These are phyloP conservation scores for Arenaria interpres DNA, from an alignment of 2,113 vertebrate species.

Conservation along the genomic window DNA sequence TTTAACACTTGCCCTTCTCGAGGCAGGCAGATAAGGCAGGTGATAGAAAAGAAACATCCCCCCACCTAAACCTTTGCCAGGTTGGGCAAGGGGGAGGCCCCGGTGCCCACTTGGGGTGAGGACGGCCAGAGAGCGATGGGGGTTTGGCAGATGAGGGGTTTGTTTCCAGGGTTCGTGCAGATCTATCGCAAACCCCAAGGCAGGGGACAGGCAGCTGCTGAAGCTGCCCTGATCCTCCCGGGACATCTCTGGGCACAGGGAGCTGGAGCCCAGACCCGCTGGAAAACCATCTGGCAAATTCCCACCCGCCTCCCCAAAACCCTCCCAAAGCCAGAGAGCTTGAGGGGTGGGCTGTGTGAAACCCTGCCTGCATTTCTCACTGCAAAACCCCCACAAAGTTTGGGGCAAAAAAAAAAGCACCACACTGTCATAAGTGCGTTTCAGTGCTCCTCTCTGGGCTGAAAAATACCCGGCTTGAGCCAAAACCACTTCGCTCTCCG, in stretches of 20 bases:
- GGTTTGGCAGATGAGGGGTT: not conserved
- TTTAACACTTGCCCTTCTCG: not conserved
- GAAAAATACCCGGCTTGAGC: not conserved
- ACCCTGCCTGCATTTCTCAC: not conserved
- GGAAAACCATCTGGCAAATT: not conserved
- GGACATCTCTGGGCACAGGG: not conserved
- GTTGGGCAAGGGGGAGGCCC: not conserved
- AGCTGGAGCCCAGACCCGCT: not conserved
- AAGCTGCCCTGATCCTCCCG: not conserved
- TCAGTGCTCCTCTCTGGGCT: not conserved
- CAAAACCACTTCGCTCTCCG: not conserved
- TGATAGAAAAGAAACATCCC: not conserved
- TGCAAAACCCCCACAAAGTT: not conserved
- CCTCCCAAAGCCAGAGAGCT: not conserved
- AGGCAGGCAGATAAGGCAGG: not conserved
- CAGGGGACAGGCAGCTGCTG: not conserved
- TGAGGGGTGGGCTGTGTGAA: not conserved
- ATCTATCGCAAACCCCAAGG: not conserved
- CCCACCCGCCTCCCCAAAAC: not conserved
- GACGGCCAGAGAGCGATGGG: not conserved
- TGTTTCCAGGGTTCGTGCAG: fast-evolving
- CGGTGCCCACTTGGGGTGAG: fast-evolving
- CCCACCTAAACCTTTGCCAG: too few species aligned
- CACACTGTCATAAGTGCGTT: not conserved
- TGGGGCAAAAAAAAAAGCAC: not conserved